Percentiles rank a stretch among this genome's conserved stretches.
Evolutionary conservation across 2,797 vertebrate species (phyloP).

Genomic region (Protosalanx chinensis): DNA sequence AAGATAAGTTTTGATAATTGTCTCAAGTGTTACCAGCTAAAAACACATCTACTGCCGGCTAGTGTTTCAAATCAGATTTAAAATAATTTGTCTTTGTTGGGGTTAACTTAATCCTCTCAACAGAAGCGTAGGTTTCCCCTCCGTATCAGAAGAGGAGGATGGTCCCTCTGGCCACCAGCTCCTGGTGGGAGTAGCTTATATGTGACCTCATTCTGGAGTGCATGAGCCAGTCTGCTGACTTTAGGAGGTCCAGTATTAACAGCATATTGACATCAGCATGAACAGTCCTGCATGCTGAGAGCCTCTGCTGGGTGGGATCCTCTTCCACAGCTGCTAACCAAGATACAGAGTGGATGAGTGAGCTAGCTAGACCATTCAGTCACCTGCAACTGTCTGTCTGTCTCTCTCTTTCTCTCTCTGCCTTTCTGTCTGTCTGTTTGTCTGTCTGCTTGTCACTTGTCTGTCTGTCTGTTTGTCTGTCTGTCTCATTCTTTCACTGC

Average conservation of each 20-base stretch:
- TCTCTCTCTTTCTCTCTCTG: background rate
- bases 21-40: background rate
- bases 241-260: too few relatives aligned
- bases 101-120: slow-evolving; percentile 35
- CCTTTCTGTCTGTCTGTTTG: background rate
- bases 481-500: background rate
- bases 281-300: background rate
- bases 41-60: slow-evolving; percentile 2
- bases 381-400: background rate
- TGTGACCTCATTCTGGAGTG: slow-evolving; percentile 17
- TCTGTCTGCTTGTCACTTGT: background rate
- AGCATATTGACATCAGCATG: background rate
- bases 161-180: slow-evolving; percentile 10
- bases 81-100: background rate
- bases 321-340: background rate
- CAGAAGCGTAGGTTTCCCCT: slow-evolving; percentile 41
- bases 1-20: background rate
- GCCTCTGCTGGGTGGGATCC: background rate
- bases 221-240: background rate
- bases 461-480: background rate
- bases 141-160: slow-evolving; percentile 39
- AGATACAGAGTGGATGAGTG: background rate
- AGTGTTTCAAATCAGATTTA: slow-evolving; percentile 10
- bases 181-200: background rate
- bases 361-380: background rate